Evolutionary conservation across 1,140 invertebrate genomes (phyloP), one percentile per base, ranked within the genome.

Genomic region (Euwallacea similis): DNA sequence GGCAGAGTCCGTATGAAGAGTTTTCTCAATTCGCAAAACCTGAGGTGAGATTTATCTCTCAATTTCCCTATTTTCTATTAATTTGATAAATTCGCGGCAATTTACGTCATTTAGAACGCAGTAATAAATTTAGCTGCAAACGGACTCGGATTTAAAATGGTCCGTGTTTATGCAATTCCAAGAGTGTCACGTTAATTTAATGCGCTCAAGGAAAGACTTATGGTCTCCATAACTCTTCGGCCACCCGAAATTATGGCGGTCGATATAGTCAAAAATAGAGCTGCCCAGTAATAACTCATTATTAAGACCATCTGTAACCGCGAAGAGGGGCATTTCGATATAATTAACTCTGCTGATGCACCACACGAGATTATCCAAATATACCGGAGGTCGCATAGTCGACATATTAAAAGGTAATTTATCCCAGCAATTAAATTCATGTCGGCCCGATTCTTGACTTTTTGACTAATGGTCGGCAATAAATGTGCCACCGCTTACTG

Each of bases 371-470:
- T 50, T 50, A 11, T 50, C 13, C 46, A 50, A 50, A 50, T 50
- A 11, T 11, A 50, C 46, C 9, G 46, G 46, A 10, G 13, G 46
- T 50, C 13, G 9, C 13, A 50, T 50, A 50, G 9, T 13, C 13
- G 46, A 50, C 46, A 50, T 50, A 50, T 13, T 50, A 10, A 50
- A 50, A 50, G 9, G 46, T 50, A 50, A 50, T 50, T 50, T 50
- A 50, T 50, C 13, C 46, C 9, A 3, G 9, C 13, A 50, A 50
- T 11, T 10, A 13, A 50, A 50, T 50, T 50, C 13, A 50, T 50
- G 46, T 11, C 46, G 13, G 9, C 9, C 46, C 46, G 46, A 50
- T 50, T 50, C 13, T 50, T 50, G 46, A 13, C 46, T 50, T 50
- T 13, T 10, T 50, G 13, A 50, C 13, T 50, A 50, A 50, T 50